Base-by-base conservation (phyloP, 2,797 vertebrate genomes). In the Sylvia borin region DNA sequence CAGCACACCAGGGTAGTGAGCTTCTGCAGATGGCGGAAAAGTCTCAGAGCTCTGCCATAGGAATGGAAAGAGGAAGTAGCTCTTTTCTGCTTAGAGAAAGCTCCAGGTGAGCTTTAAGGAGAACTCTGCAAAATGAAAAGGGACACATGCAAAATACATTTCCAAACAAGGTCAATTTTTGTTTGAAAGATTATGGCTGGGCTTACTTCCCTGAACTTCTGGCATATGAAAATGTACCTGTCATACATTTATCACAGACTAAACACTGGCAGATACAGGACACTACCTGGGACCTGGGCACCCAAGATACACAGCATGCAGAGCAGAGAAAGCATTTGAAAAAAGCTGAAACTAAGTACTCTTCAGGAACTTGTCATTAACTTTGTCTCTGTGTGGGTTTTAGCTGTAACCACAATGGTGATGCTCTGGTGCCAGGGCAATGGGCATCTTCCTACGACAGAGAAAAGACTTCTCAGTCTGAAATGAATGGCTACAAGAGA, bases 241-340 rank as follows among this genome's bases (percentile, higher is more conserved):
- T 40, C 34, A 76, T 12, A 17, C 1, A 47, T 70, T 79, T 58
- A 62, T 31, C 13, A 65, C 38, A 73, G 38, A 57, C 55, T 40
- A 54, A 40, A 40, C 53, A 40, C 27, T 53, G 74, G 47, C 47
- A 82, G 66, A 60, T 36, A 54, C 0, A 82, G 40, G 43, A 72
- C 36, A 42, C 31, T 67, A 58, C 25, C 36, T 60, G 40, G n/a
- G 55, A 76, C 13, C 31, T 17, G 20, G 29, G 32, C 45, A 82
- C 25, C 12, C 40, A 45, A 50, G 48, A 66, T 6, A 36, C 0
- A 48, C 80, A 48, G 53, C 53, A 34, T 0, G 0, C 13, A 54
- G 50, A 75, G 43, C 32, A 64, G 36, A 71, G 66, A 71, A 85
- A 75, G 16, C 61, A 57, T 68, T 68, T 36, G 48, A 29, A 67